A percentile compares a stretch with the other conserved stretches of the same genome.
Evolutionary conservation across 2,888 invertebrate genomes (phyloP).

Genomic region (Hipparchia sbordonii): DNA sequence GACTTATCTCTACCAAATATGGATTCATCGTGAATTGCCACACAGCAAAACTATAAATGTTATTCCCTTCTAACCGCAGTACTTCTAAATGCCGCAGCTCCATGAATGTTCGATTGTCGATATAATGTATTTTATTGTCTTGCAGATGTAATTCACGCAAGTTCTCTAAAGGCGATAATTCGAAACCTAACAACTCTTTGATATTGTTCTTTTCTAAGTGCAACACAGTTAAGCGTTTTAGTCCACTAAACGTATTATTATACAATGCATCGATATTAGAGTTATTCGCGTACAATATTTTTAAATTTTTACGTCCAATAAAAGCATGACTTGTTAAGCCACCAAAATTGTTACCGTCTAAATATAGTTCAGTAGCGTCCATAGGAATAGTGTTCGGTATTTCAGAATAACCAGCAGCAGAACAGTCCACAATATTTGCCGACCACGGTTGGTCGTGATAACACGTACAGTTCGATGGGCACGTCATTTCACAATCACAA

Average conservation of each 20-base stretch:
- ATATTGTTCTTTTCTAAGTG: conserved; percentile 95
- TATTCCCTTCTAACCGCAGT: conserved; percentile 92
- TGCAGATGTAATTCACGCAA: conserved; percentile 94
- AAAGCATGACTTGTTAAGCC: conserved; percentile 94
- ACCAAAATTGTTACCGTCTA: conserved; percentile 95
- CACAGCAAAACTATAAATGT: conserved; percentile 90
- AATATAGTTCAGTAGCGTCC: conserved; percentile 97
- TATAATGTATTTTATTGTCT: conserved; percentile 90
- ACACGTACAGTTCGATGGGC: conserved; percentile 96
- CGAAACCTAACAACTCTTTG: conserved; percentile 90
- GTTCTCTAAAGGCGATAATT: conserved; percentile 91
- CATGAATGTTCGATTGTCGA: conserved; percentile 93
- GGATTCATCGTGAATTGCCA: conserved; percentile 93
- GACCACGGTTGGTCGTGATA: conserved; percentile 97
- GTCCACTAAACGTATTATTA: conserved; percentile 95
- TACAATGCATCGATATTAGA: conserved; percentile 92
- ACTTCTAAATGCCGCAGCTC: conserved; percentile 92
- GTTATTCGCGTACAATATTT: conserved; percentile 93
- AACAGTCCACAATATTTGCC: conserved; percentile 96
- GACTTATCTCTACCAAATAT: conserved; percentile 92
- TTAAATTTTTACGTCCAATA: conserved; percentile 94
- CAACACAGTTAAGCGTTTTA: conserved; percentile 89
- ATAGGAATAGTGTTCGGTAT: conserved; percentile 95
- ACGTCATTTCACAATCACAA: conserved; percentile 98
- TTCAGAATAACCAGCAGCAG: conserved; percentile 89